These are phyloP conservation scores for Syritta pipiens DNA, from an alignment of 2,888 invertebrate genomes.

Conservation along the genomic window DNA sequence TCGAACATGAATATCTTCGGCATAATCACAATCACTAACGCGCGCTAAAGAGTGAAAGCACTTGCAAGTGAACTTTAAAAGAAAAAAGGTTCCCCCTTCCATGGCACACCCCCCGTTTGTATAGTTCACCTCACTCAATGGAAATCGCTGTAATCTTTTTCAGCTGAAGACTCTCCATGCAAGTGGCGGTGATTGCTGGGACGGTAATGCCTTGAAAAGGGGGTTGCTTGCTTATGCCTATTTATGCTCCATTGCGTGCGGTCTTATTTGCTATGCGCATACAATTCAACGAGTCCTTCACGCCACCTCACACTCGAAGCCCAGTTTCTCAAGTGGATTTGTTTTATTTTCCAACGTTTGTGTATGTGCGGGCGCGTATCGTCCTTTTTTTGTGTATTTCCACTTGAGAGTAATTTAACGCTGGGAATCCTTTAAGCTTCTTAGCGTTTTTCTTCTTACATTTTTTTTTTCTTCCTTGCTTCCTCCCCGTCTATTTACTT, in stretches of 20 bases:
- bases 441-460: constrained; percentile 64
- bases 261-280: constrained; percentile 48
- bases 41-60: constrained; percentile 45
- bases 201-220: neutral
- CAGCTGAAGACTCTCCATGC: constrained; percentile 25
- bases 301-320: constrained; percentile 8
- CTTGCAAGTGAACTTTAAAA: constrained; percentile 51
- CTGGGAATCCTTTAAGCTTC: constrained; percentile 68
- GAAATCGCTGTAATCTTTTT: constrained; percentile 66
- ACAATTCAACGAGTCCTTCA: constrained; percentile 26
- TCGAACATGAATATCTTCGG: constrained; percentile 55
- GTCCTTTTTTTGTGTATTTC: constrained; percentile 53
- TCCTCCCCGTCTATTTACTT: constrained; percentile 66
- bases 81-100: constrained; percentile 25
- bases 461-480: too few species aligned
- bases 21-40: constrained; percentile 40
- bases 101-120: too few species aligned
- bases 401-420: constrained; percentile 68
- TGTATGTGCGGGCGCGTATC: constrained; percentile 45
- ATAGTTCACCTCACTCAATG: constrained; percentile 45
- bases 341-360: constrained; percentile 30
- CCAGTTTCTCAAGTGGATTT: constrained; percentile 43
- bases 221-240: constrained; percentile 25
- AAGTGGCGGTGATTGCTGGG: neutral
- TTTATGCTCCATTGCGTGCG: constrained; percentile 48